Conservation (phyloP, 1,140 invertebrate genomes). For the Cyclina sinensis region DNA sequence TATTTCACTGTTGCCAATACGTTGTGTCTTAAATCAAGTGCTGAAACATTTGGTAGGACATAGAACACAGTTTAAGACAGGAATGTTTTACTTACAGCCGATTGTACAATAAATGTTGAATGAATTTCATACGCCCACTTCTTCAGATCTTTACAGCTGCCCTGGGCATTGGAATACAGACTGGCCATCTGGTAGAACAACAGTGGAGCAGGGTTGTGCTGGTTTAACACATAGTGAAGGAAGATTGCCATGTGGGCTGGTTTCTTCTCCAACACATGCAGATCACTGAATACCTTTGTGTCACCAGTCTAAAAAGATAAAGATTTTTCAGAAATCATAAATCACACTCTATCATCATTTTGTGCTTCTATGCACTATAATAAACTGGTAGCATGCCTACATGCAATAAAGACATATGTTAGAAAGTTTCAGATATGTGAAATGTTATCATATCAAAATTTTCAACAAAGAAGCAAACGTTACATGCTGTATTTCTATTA, state of each 20-base stretch:
- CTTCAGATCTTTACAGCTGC: constrained; percentile 95
- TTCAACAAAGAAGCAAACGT: no score
- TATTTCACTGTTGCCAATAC: no score
- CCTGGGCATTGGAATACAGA: constrained; percentile 93
- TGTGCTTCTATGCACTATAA: no score
- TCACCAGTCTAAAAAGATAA: constrained; percentile 75
- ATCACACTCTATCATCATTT: no score
- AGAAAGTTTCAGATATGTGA: no score
- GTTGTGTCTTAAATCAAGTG: no score
- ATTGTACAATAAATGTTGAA: constrained; percentile 97
- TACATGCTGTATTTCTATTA: no score
- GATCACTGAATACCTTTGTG: constrained; percentile 88
- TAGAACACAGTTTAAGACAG: no score
- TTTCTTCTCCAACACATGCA: constrained; percentile 86
- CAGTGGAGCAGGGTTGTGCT: constrained; percentile 91
- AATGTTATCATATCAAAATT: no score
- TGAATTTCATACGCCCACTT: constrained; percentile 99
- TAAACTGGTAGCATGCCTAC: no score
- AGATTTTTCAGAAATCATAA: background rate
- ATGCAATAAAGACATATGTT: no score
- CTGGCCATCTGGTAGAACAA: constrained; percentile 96
- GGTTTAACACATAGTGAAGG: constrained; percentile 95
- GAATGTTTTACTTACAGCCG: constrained; percentile 89
- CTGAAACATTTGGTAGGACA: no score
- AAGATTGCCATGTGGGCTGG: constrained; percentile 95